Evolutionary conservation across 2,113 vertebrate genomes (phyloP), one percentile per base, ranked within the genome.

Genomic region (Spheniscus mendiculus): DNA sequence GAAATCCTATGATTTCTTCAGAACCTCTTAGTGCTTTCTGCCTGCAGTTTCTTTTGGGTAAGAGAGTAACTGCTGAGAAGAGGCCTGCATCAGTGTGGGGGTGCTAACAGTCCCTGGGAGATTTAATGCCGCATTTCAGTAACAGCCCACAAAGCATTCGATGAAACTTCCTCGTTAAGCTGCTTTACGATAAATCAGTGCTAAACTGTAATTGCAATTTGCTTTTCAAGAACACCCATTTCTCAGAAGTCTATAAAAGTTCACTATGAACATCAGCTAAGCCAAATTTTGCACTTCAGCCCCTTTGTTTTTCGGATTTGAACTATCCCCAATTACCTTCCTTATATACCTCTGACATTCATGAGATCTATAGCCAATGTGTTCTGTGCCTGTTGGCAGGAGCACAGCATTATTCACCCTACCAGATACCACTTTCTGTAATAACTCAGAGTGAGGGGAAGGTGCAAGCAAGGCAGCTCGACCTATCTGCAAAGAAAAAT

Each of bases 211-310:
- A 95, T 65, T 81, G 95, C 74, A 83, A 81, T 95, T 94, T 93
- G 89, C 92, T 95, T 91, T 94, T 93, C 87, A 95, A 88, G 94
- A 97, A 80, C 63, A 74, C 13, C 22, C 83, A 45, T 91, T 91
- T 87, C 89, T 96, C 89, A 85, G 67, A 95, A 90, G 95, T 85
- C 95, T 78, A 53, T 93, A 85, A 91, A 95, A 95, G 91, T 88
- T 94, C 78, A 53, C 50, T 36, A 62, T 12, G 26, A 96, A 93
- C 70, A 91, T 83, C 77, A 85, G 27, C 7, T 2, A 62, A 90
- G 86, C 83, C 92, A 88, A 83, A 83, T 93, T 84, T 63, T 62
- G 26, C 61, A 42, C 79, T 73, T 89, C 77, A 62, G 70, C 26
- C 80, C 62, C 83, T 94, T 95, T 92, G 93, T 92, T 96, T 94